These are phyloP conservation scores for Alethe diademata DNA, from an alignment of 2,113 vertebrate species.

Conservation along the genomic window DNA sequence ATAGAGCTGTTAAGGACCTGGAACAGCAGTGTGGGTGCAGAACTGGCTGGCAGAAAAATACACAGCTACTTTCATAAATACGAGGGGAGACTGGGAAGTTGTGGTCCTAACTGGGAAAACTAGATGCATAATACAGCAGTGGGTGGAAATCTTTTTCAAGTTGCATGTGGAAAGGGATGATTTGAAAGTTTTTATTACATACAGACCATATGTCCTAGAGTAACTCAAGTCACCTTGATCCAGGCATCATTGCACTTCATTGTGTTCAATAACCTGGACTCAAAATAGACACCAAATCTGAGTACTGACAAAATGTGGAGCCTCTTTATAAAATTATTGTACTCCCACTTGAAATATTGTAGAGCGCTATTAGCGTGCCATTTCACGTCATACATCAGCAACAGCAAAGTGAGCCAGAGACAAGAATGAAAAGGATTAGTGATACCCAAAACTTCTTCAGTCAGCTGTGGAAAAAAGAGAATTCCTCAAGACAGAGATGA, in stretches of 20 bases:
- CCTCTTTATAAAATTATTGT: neutral
- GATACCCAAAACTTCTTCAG: neutral
- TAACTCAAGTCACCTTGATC: neutral
- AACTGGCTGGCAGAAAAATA: neutral
- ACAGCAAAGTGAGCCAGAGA: neutral
- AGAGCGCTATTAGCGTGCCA: neutral
- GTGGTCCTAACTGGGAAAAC: neutral
- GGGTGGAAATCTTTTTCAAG: neutral
- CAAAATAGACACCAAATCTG: neutral
- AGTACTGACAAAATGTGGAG: neutral
- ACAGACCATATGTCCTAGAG: rapidly evolving
- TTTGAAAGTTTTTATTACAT: neutral
- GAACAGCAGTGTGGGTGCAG: neutral
- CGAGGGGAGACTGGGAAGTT: neutral
- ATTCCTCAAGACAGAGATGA: neutral
- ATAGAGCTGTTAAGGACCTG: neutral
- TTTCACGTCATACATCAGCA: neutral
- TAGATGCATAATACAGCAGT: neutral
- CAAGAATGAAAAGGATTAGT: neutral
- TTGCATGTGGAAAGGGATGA: neutral
- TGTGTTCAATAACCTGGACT: neutral
- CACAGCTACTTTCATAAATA: neutral
- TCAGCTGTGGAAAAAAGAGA: neutral
- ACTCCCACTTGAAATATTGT: neutral
- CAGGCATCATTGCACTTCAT: neutral